Conservation (phyloP, 2,797 vertebrate species). For the Onychomys arenicola region DNA sequence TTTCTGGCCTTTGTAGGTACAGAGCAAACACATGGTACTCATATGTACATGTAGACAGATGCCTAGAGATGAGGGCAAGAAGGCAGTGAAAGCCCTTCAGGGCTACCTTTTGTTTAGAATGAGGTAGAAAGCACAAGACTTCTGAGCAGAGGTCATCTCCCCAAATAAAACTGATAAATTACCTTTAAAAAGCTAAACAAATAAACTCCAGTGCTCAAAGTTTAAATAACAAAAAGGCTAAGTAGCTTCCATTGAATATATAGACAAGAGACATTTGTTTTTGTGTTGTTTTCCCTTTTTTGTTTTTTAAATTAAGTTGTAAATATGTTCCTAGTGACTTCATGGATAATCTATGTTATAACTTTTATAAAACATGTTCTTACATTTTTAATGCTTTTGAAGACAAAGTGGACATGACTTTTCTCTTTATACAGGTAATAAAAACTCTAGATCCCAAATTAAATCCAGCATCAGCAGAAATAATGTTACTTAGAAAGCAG, state of each 20-base stretch:
- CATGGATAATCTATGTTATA: background rate
- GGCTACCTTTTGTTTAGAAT: background rate
- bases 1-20: background rate
- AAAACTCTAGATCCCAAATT: constrained; percentile 97
- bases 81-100: background rate
- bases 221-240: background rate
- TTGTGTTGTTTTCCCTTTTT: background rate
- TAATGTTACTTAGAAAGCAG: constrained; percentile 94
- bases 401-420: background rate
- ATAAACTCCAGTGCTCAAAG: background rate
- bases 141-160: background rate
- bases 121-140: background rate
- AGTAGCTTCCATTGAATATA: background rate
- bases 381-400: constrained; percentile 39
- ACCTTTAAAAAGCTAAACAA: background rate
- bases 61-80: background rate
- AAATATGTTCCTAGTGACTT: background rate
- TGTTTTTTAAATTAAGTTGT: constrained; percentile 35
- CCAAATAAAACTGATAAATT: background rate
- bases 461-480: constrained; percentile 98
- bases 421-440: constrained; percentile 92
- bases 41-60: background rate
- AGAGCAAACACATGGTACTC: background rate
- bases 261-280: constrained; percentile 20
- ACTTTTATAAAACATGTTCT: constrained; percentile 29